Evolutionary conservation across 2,113 vertebrate genomes (phyloP).

Genomic region (Grammomys dolichurus): DNA sequence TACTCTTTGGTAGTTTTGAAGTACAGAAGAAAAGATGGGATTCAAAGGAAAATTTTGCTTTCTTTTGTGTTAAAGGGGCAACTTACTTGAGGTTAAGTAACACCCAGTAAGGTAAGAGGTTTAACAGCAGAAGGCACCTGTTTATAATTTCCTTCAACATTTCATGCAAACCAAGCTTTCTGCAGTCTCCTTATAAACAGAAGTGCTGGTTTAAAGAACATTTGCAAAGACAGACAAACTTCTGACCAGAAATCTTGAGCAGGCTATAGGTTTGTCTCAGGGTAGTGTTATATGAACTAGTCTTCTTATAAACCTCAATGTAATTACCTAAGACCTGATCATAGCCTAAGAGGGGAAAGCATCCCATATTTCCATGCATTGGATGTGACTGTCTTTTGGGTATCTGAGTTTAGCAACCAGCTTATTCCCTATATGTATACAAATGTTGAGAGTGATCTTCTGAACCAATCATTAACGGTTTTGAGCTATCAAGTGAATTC

Average conservation of each 20-base stretch:
- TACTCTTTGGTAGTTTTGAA: not conserved
- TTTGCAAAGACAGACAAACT: not conserved
- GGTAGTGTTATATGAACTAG: conserved; percentile 14
- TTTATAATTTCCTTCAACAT: not conserved
- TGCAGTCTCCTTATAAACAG: not conserved
- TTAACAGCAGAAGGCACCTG: not conserved
- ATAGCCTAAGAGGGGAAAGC: not conserved
- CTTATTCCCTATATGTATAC: not conserved
- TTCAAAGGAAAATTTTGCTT: not conserved
- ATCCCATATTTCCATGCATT: not conserved
- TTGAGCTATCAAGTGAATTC: conserved; percentile 24
- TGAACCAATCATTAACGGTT: not conserved
- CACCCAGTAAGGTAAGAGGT: not conserved
- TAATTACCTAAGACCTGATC: not conserved
- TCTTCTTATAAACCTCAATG: not conserved
- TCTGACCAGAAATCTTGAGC: not conserved
- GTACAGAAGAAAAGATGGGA: not conserved
- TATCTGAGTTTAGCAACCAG: not conserved
- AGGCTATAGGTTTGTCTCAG: not conserved
- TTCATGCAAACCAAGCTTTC: not conserved
- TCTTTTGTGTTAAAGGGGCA: not conserved
- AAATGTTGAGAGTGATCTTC: not conserved
- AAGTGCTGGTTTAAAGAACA: conserved; percentile 21
- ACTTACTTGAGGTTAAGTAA: conserved; percentile 1
- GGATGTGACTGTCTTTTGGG: not conserved